Conservation (phyloP, 2,888 invertebrate genomes). For the Ganaspis brasiliensis region DNA sequence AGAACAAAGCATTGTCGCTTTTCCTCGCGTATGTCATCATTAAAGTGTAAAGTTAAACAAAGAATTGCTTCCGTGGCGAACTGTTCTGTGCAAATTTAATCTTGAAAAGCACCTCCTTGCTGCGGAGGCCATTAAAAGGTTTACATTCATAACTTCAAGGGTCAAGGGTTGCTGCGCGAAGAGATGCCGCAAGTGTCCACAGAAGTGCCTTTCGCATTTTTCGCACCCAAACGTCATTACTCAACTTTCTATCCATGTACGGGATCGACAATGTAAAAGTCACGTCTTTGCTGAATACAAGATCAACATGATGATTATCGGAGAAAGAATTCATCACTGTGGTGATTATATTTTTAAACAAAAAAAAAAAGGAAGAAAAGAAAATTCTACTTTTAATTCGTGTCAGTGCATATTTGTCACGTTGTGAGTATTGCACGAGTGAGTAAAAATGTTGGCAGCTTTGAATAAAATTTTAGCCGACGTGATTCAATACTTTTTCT, state of each 20-base stretch:
- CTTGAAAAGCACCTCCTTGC: slow-evolving; percentile 14
- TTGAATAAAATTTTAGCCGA: too few species aligned
- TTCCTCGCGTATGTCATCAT: not conserved
- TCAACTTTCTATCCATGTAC: slow-evolving; percentile 32
- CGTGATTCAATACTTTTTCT: too few species aligned
- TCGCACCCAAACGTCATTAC: slow-evolving; percentile 54
- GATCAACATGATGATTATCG: slow-evolving; percentile 34
- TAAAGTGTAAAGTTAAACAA: slow-evolving; percentile 22
- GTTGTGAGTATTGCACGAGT: too few species aligned
- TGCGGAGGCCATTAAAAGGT: slow-evolving; percentile 72
- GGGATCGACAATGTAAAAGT: too few species aligned
- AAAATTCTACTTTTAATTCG: too few species aligned
- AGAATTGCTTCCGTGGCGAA: slow-evolving; percentile 23
- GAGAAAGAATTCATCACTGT: slow-evolving; percentile 23
- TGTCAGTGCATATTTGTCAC: too few species aligned
- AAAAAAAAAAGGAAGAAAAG: not conserved
- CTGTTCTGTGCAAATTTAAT: slow-evolving; percentile 6
- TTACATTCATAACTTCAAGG: slow-evolving; percentile 68
- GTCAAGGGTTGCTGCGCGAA: slow-evolving; percentile 70
- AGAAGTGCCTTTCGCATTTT: slow-evolving; percentile 61
- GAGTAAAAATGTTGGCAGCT: too few species aligned
- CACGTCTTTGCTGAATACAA: slow-evolving; percentile 23
- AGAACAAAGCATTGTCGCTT: not conserved
- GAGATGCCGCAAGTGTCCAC: slow-evolving; percentile 68
- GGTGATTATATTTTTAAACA: slow-evolving; percentile 24